phyloP scores from a whole-genome alignment of 1,140 invertebrate species.

The Trichomalopsis sarcophagae region DNA sequence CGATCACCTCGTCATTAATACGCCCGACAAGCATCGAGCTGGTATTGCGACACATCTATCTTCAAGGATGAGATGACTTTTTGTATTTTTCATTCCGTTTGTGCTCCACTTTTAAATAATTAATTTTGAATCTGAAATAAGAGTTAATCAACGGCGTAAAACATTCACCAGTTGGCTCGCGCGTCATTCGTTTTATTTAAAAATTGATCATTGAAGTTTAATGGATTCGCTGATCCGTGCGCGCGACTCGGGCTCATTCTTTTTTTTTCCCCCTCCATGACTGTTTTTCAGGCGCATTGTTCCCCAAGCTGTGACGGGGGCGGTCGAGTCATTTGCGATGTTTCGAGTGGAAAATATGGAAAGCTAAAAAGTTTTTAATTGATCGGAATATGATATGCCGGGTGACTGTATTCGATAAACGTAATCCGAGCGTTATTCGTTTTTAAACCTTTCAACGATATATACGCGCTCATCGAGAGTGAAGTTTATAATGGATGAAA shows the following conservation, averaged over 20 bases:
- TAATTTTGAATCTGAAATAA: no score
- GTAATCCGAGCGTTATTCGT: no score
- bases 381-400: neutral
- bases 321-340: constrained; percentile 1
- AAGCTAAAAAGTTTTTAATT: neutral
- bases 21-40: neutral
- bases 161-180: no score
- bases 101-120: no score
- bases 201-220: neutral
- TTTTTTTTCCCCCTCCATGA: constrained; percentile 14
- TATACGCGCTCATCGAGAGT: no score
- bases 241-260: neutral
- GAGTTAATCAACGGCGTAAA: no score
- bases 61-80: no score
- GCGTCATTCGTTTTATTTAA: constrained; percentile 5
- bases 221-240: neutral
- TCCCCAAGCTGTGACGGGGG: constrained; percentile 13
- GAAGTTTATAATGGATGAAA: no score
- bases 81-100: no score
- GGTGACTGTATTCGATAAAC: neutral
- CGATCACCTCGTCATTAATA: constrained; percentile 72
- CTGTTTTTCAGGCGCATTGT: constrained; percentile 18
- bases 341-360: constrained; percentile 3
- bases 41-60: neutral
- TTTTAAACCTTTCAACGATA: no score